Conservation (phyloP, 2,888 invertebrate species). For the Eupithecia inturbata region DNA sequence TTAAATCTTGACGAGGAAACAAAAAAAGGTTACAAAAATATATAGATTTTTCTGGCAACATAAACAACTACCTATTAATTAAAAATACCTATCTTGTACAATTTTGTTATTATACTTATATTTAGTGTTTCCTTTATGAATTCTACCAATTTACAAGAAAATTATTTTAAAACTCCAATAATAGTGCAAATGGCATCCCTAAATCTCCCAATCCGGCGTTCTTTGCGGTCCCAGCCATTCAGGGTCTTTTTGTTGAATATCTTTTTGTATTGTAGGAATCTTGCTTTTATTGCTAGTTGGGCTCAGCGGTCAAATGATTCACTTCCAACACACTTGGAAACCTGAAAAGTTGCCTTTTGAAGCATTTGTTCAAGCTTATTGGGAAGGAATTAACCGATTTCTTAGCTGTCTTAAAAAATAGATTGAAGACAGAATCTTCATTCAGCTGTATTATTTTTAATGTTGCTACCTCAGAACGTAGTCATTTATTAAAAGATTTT, state of each 20-base stretch:
- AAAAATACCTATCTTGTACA: too few species aligned
- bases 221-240: slow-evolving; percentile 39
- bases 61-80: too few species aligned
- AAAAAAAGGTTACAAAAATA: too few species aligned
- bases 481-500: background rate
- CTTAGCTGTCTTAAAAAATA: background rate
- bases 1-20: too few species aligned
- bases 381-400: slow-evolving; percentile 1
- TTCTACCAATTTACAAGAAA: background rate
- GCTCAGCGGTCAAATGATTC: slow-evolving; percentile 33
- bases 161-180: background rate
- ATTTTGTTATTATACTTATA: background rate
- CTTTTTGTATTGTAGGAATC: slow-evolving; percentile 56
- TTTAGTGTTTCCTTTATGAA: background rate
- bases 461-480: too few species aligned
- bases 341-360: slow-evolving; percentile 19
- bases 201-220: slow-evolving; percentile 33
- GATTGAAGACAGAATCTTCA: background rate
- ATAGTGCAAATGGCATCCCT: slow-evolving; percentile 34
- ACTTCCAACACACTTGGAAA: slow-evolving; percentile 29
- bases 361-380: slow-evolving; percentile 4
- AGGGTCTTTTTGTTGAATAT: slow-evolving; percentile 55
- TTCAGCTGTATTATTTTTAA: background rate
- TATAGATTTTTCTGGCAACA: too few species aligned
- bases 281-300: slow-evolving; percentile 45